Conservation (phyloP, 1,140 invertebrate genomes). For the Kradibia gibbosae region DNA sequence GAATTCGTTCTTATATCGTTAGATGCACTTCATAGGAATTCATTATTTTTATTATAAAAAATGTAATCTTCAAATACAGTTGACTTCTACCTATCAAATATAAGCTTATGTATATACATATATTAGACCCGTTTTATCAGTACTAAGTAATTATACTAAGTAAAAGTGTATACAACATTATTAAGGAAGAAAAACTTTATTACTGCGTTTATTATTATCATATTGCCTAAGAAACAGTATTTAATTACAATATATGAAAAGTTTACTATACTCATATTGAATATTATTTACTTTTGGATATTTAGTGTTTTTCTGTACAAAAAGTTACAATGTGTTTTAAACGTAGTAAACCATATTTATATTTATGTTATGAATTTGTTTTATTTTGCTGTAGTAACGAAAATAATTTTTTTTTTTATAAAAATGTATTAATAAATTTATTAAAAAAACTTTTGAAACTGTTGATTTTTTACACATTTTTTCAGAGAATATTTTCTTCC, state of each 20-base stretch:
- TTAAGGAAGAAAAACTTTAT: constrained; percentile 2
- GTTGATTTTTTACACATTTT: no score
- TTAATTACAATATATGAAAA: not conserved
- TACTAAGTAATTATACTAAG: no score
- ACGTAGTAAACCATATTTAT: not conserved
- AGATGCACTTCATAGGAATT: not conserved
- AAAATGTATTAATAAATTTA: no score
- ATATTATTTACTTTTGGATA: not conserved
- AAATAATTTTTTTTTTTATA: no score
- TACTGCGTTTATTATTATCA: constrained; percentile 6
- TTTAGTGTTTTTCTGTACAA: not conserved
- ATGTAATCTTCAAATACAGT: not conserved
- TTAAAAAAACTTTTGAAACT: no score
- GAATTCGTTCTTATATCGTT: not conserved
- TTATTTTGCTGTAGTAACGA: no score
- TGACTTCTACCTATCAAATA: not conserved
- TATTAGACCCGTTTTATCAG: no score
- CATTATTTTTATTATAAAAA: constrained; percentile 12
- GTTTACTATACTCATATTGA: not conserved
- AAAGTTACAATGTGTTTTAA: not conserved
- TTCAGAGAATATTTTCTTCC: no score
- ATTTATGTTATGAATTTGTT: no score
- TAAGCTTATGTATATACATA: no score
- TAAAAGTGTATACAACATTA: not conserved
- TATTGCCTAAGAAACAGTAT: constrained; percentile 10